Base-by-base conservation (phyloP, 2,113 vertebrate species). In the Trematomus loennbergii region DNA sequence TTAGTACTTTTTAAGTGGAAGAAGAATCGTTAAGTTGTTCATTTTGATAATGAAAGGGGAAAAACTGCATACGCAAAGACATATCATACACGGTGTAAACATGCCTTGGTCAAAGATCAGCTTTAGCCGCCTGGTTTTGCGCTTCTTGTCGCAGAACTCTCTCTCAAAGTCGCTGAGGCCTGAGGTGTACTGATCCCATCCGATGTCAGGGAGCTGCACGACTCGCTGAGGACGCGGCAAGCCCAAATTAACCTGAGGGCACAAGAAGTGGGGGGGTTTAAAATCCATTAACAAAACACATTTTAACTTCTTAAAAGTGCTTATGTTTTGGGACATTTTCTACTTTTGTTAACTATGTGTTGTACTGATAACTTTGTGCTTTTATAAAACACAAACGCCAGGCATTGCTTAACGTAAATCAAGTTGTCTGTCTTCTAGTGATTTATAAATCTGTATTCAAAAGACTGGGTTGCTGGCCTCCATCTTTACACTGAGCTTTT, bases 121-220 rank as follows among this genome's bases (percentile, higher is more conserved):
- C 90, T 98, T 97, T 72, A 98, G 95, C 88, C 94, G 95, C 84
- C 98, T 95, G 74, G 96, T 98, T 92, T 98, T 97, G 72, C 97
- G 96, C 87, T 98, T 99, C 87, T 97, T 96, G 91, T 99, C 97
- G 57, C 95, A 97, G 91, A 98, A 97, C 88, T 99, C 98, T 89
- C 96, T 96, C 92, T 98, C 97, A 79, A 99, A 99, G 85, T 99
- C 97, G 6, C 97, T 96, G 67, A 99, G 96, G 83, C 97, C 97
- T 70, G 94, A 97, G 68, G 98, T 99, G 93, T 99, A 99, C 91
- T 99, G 97, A 93, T 99, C 98, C 98, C 98, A 99, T 4, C 96
- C 90, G 49, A 99, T 95, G 62, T 98, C 97, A 18, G 98, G 98
- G 81, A 99, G 96, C 73, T 99, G 97, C 79, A 99, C 98, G 69